phyloP scores from a whole-genome alignment of 1,140 invertebrate species.

The Drosophila kurseongensis region DNA sequence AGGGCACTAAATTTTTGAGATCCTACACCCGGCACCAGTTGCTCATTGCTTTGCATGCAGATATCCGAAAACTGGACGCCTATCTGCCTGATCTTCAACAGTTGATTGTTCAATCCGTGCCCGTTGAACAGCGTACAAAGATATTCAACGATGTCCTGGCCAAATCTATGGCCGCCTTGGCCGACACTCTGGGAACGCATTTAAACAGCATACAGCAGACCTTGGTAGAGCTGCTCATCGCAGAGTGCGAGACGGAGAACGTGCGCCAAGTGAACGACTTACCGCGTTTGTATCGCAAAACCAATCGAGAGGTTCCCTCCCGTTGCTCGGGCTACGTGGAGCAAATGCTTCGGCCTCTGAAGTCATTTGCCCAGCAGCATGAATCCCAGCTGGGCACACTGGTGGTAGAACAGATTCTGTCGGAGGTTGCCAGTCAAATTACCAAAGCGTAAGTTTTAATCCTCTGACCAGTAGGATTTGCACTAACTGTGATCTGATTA shows the following conservation, averaged over 20 bases:
- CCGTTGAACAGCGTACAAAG: conserved; percentile 35
- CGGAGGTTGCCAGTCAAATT: conserved; percentile 87
- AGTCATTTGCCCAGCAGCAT: conserved; percentile 87
- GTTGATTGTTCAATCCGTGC: conserved; percentile 38
- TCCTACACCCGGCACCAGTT: conserved; percentile 50
- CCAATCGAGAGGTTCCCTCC: conserved; percentile 93
- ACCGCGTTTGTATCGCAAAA: conserved; percentile 95
- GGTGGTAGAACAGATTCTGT: conserved; percentile 85
- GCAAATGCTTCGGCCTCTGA: conserved; percentile 87
- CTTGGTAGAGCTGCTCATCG: conserved; percentile 63
- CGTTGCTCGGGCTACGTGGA: conserved; percentile 92
- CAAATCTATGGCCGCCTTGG: conserved; percentile 62
- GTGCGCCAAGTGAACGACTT: conserved; percentile 91
- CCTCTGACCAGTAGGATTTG: not conserved
- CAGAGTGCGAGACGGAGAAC: conserved; percentile 74
- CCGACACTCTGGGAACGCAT: conserved; percentile 39
- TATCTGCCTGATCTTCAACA: conserved; percentile 57
- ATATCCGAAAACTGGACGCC: conserved; percentile 62
- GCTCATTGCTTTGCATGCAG: conserved; percentile 64
- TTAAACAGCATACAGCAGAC: conserved; percentile 58
- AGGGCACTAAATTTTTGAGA: conserved; percentile 31
- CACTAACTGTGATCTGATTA: not conserved
- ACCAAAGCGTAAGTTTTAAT: conserved; percentile 88
- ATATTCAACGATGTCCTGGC: conserved; percentile 55
- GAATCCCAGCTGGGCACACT: conserved; percentile 85